Evolutionary conservation across 2,888 invertebrate genomes (phyloP), one percentile per base, ranked within the genome.

Genomic region (Abscondita cerata): DNA sequence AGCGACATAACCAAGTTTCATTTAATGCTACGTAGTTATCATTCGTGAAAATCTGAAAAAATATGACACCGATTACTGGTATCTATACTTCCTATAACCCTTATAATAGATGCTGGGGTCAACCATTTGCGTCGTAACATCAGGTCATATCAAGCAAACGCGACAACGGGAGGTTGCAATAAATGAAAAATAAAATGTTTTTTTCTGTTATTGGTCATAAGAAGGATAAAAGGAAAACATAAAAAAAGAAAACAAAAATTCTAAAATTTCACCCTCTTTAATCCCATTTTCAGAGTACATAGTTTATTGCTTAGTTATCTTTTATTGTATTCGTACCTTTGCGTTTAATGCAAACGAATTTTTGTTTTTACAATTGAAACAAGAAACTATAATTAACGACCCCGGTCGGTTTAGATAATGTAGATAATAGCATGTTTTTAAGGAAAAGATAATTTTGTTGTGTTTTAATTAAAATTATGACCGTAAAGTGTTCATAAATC

Each of bases 171-270:
- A 68, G 67, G 58, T 68, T 62, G 61, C 69, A 64, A 69, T 71
- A 69, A 71, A 69, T 71, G 69, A 59, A 66, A 71, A 71, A 72
- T 72, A 68, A 70, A 70, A 68, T 62, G 68, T 62, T 64, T 59
- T 58, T 62, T 52, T 55, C 36, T 51, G 59, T 52, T 59, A 62
- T 59, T 62, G 55, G 51, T 51, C 50, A 54, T 59, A 62, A 58
- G 53, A 54, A 54, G 38, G 47, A 41, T 48, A 53, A 47, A 59
- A 53, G 48, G 38, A 52, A 47, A 52, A 52, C 36, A 47, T 58
- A 58, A 52, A 58, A n/a, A 51, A 52, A 44, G 44, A 44, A 44
- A 18, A 44, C 44, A 44, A 44, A 44, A 44, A 44, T 19, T 44
- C 19, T 19, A 44, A 44, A 44, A 16, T 44, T 44, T 44, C 18